A percentile compares a stretch with the other conserved stretches of the same genome.
These are phyloP conservation scores for Dipodomys ordii DNA, from an alignment of 2,113 vertebrate species.

Conservation along the genomic window DNA sequence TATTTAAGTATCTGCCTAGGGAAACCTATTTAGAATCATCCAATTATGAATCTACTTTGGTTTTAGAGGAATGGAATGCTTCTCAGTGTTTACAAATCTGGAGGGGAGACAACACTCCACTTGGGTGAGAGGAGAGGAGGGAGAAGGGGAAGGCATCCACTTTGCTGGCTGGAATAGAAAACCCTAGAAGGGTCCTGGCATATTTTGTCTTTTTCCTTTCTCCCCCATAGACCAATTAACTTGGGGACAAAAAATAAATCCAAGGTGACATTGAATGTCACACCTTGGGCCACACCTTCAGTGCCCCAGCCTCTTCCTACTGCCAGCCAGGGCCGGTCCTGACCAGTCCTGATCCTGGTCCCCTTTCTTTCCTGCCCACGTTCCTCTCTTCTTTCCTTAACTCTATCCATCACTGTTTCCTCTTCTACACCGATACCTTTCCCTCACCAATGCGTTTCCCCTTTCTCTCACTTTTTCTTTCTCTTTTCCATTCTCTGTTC, in stretches of 20 bases:
- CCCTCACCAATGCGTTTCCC: not conserved
- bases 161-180: not conserved
- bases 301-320: not conserved
- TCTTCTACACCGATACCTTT: not conserved
- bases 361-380: conserved; percentile 49
- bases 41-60: not conserved
- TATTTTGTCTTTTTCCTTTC: not conserved
- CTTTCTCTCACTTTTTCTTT: conserved; percentile 52
- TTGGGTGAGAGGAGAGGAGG: not conserved
- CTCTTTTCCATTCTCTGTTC: conserved; percentile 53
- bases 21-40: not conserved
- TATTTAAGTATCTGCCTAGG: not conserved
- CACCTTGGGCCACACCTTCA: not conserved
- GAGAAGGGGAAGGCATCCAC: not conserved
- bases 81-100: conserved; percentile 33
- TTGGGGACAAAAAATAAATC: not conserved
- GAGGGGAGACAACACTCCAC: not conserved
- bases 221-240: not conserved
- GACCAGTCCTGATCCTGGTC: not conserved
- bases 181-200: not conserved
- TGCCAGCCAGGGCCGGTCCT: not conserved
- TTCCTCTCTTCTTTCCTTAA: not conserved
- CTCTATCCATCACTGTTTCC: not conserved
- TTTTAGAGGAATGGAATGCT: conserved; percentile 70
- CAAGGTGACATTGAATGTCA: not conserved